Conservation (phyloP, 2,113 vertebrate species). For the Dipodomys ordii region DNA sequence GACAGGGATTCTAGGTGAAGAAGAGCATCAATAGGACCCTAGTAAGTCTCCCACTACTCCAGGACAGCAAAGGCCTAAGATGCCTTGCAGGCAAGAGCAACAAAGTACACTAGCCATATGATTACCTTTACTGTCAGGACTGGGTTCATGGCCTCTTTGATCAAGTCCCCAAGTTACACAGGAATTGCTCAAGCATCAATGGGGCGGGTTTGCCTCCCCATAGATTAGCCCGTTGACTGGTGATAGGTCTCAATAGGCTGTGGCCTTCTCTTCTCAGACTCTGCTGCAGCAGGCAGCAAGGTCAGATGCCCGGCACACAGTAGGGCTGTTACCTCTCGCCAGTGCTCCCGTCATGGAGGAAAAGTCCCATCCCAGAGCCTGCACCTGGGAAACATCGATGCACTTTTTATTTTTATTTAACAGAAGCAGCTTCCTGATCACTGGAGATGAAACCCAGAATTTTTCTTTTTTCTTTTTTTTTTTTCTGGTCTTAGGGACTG, state of each 20-base stretch:
- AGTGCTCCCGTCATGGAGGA: not conserved
- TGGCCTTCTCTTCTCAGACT: not conserved
- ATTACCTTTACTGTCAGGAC: not conserved
- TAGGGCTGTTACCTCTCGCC: too few relatives aligned
- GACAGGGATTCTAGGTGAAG: fast-evolving
- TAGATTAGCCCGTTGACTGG: not conserved
- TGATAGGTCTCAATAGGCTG: not conserved
- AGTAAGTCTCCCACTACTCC: not conserved
- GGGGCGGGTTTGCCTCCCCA: not conserved
- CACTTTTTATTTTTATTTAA: not conserved
- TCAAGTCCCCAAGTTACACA: not conserved
- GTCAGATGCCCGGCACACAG: not conserved
- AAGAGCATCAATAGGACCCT: not conserved
- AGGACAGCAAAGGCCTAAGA: not conserved
- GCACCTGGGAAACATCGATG: not conserved
- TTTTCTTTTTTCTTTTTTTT: too few relatives aligned
- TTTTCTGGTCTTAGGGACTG: too few relatives aligned
- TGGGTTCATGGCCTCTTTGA: not conserved
- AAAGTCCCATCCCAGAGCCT: not conserved
- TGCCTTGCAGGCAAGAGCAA: not conserved
- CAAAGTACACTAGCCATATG: not conserved
- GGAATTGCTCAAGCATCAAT: not conserved
- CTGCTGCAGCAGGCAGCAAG: too few relatives aligned
- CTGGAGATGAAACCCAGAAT: not conserved
- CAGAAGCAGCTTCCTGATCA: not conserved